Evolutionary conservation across 2,888 invertebrate species (phyloP).

Genomic region (Polyommatus iphigenia): DNA sequence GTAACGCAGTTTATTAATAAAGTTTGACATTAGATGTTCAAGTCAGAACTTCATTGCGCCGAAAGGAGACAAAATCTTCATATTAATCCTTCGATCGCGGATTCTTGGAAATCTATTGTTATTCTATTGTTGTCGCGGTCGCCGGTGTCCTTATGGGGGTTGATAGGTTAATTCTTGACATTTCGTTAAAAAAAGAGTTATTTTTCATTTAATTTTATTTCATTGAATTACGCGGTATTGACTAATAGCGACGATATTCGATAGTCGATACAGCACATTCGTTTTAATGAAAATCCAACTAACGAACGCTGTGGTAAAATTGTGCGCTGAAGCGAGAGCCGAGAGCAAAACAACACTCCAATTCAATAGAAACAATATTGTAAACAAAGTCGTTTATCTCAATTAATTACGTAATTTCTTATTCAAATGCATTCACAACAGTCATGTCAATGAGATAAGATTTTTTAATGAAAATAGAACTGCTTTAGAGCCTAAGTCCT

Average conservation of each 20-base stretch:
- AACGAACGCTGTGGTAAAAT: background rate
- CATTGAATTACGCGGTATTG: no score
- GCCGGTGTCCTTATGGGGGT: no score
- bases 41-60: no score
- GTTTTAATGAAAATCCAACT: background rate
- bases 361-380: conserved; percentile 8
- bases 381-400: background rate
- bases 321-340: background rate
- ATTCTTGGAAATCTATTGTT: no score
- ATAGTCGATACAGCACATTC: background rate
- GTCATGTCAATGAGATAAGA: background rate
- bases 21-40: no score
- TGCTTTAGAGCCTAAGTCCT: background rate
- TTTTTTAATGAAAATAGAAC: background rate
- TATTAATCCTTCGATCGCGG: no score
- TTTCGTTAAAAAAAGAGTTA: no score
- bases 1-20: no score
- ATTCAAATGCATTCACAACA: background rate
- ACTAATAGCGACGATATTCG: background rate
- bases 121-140: no score
- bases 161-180: no score
- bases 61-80: no score
- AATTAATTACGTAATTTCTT: background rate
- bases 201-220: no score
- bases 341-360: conserved; percentile 1